Conservation (phyloP, 2,888 invertebrate genomes). For the Ectobius pallidus region DNA sequence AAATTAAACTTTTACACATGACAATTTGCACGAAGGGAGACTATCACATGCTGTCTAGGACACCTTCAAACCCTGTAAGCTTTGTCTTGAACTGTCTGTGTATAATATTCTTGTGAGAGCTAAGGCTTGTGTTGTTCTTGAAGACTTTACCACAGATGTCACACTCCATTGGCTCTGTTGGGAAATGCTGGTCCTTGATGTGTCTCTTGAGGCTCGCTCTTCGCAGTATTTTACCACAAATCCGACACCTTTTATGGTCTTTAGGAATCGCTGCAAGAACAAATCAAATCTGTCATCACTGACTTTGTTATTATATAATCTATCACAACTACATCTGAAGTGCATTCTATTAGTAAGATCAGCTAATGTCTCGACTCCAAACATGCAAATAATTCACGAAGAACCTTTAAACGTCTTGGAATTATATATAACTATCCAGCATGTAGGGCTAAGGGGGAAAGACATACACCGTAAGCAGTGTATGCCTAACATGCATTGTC, state of each 20-base stretch:
- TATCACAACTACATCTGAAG: neutral
- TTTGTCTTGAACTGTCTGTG: constrained; percentile 37
- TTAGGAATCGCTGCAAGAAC: no score
- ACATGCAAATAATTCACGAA: no score
- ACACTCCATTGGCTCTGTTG: constrained; percentile 37
- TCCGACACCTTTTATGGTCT: constrained; percentile 19
- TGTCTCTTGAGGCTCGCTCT: constrained; percentile 43
- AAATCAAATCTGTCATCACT: no score
- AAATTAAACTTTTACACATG: no score
- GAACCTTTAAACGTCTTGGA: no score
- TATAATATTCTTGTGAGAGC: constrained; percentile 40
- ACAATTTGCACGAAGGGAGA: no score
- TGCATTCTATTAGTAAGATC: neutral
- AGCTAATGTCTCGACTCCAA: neutral
- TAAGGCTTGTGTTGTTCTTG: constrained; percentile 41
- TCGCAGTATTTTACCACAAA: constrained; percentile 42
- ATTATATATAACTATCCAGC: no score
- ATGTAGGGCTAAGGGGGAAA: no score
- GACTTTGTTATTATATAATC: neutral
- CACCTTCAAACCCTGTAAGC: no score
- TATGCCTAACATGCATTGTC: no score
- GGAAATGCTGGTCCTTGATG: constrained; percentile 40
- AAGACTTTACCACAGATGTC: constrained; percentile 42
- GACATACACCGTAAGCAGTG: no score
- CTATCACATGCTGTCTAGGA: no score